Evolutionary conservation across 2,888 invertebrate species (phyloP), one percentile per base, ranked within the genome.

Genomic region (Chaetoderma sp.): DNA sequence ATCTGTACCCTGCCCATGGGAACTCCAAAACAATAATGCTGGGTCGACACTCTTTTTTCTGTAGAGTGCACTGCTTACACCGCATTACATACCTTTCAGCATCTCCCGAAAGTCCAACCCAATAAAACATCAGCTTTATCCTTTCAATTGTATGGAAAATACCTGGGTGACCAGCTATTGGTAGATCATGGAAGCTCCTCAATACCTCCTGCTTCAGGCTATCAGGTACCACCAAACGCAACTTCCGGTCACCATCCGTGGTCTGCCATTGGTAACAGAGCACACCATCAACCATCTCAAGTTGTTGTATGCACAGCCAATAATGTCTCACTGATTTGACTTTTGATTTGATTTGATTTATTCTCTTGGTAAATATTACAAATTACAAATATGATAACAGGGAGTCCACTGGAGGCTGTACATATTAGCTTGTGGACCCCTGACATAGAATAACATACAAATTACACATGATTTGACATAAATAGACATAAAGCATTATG

Each of bases 241-340:
- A 27, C 18, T 18, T 8, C 25, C 2, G 13, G 16, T 39, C n/a
- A 8, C 13, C 10, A 36, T 36, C 32, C 18, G 39, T 49, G 23
- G 54, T 39, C 28, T 52, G 4, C 67, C 63, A 63, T 25, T 21
- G 33, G 5, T 55, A 67, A 28, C 52, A 54, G 6, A 54, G 30
- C 16, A 54, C 30, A 54, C 54, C 28, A 27, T 54, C 28, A 10
- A 16, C 18, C 21, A 54, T 13, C 13, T 13, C 13, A 10, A 25
- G 28, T 13, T 27, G 54, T 10, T 16, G 10, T 18, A 16, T 47
- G 18, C 21, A n/a, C 13, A 47, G 16, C 49, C 49, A 47, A 10
- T 13, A 47, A 18, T 47, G 49, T 18, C 21, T 47, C n/a, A 21
- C 21, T 16, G 21, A 10, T 18, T n/a, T n/a, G n/a, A n/a, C n/a